Conservation (phyloP, 64 coral and sea anemone species). For the Pachyseris speciosa region DNA sequence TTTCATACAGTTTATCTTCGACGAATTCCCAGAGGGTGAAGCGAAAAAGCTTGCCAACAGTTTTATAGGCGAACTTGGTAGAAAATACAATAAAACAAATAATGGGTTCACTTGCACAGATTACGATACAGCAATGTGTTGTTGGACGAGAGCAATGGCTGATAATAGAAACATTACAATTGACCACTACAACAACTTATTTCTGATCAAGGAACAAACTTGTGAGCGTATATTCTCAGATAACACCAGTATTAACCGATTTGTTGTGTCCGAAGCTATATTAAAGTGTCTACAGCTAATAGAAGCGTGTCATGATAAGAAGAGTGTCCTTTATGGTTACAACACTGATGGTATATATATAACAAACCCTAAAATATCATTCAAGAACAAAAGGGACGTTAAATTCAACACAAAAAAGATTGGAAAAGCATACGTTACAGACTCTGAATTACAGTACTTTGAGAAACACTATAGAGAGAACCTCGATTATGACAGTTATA, state of each 20-base stretch:
- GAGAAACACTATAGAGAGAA: slow-evolving; percentile 55
- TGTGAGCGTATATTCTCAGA: background rate
- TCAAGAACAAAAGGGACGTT: background rate
- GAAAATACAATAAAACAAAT: slow-evolving; percentile 31
- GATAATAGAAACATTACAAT: slow-evolving; percentile 46
- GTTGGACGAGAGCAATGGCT: slow-evolving; percentile 30
- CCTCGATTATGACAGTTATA: background rate
- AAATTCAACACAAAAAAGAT: background rate
- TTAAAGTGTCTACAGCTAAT: background rate
- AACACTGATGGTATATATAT: background rate
- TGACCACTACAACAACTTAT: background rate
- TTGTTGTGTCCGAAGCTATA: slow-evolving; percentile 51
- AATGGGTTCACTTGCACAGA: slow-evolving; percentile 19
- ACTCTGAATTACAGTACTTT: background rate
- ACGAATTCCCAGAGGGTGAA: background rate
- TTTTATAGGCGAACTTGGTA: slow-evolving; percentile 36
- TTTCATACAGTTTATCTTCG: slow-evolving; percentile 37
- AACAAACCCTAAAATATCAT: background rate
- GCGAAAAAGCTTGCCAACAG: slow-evolving; percentile 29
- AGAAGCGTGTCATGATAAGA: background rate
- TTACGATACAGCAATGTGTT: slow-evolving; percentile 37
- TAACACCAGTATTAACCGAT: slow-evolving; percentile 37
- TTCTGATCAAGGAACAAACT: background rate
- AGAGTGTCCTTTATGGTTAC: background rate
- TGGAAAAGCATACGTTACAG: background rate